phyloP scores from a whole-genome alignment of 2,888 invertebrate species.

The Nomada lathburiana region DNA sequence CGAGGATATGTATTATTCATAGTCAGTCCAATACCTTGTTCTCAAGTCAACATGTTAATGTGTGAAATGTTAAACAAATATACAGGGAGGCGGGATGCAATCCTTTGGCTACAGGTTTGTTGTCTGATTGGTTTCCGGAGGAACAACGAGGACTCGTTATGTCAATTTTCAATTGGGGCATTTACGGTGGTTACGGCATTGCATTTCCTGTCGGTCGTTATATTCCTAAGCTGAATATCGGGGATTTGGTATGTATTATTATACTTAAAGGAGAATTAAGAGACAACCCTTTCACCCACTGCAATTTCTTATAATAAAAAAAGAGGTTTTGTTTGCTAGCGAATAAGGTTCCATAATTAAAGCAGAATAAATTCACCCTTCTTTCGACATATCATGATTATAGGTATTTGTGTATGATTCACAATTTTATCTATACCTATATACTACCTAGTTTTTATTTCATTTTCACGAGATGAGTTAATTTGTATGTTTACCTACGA shows the following conservation, averaged over 20 bases:
- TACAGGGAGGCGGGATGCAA: slow-evolving; percentile 93
- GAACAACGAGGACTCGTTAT: slow-evolving; percentile 94
- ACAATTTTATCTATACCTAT: too few relatives aligned
- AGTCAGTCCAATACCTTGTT: neutral
- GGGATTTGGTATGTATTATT: slow-evolving; percentile 87
- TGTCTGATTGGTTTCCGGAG: slow-evolving; percentile 93
- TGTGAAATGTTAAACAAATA: neutral
- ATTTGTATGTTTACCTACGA: too few relatives aligned
- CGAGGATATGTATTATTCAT: neutral
- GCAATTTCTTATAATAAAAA: neutral
- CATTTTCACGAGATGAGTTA: too few relatives aligned
- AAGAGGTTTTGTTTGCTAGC: too few relatives aligned
- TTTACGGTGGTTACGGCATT: slow-evolving; percentile 96
- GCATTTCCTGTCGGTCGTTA: slow-evolving; percentile 96
- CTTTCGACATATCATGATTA: too few relatives aligned
- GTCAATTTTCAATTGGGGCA: slow-evolving; percentile 98
- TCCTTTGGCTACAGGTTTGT: slow-evolving; percentile 93
- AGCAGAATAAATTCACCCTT: too few relatives aligned
- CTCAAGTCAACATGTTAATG: neutral
- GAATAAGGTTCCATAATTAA: too few relatives aligned
- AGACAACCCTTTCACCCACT: neutral
- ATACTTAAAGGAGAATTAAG: neutral
- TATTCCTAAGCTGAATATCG: slow-evolving; percentile 90
- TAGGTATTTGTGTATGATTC: too few relatives aligned
- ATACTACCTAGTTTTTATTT: too few relatives aligned